Percentiles rank a stretch among this genome's conserved stretches.
phyloP scores from a whole-genome alignment of 2,113 vertebrate species.

The Oxyura jamaicensis region DNA sequence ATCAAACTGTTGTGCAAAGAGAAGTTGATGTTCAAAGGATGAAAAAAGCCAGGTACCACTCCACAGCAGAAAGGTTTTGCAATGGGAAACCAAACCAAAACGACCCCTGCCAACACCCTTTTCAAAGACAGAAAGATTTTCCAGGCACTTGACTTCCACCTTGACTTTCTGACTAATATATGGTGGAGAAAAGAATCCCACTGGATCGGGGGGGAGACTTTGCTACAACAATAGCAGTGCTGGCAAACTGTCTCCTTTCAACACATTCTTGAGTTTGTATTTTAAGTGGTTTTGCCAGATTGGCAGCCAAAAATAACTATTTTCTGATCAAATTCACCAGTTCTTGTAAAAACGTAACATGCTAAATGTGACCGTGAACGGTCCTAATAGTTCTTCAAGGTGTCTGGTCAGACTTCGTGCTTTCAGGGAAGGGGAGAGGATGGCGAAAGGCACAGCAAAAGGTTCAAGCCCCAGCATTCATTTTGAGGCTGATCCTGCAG shows the following conservation, averaged over 20 bases:
- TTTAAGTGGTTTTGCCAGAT: conserved; percentile 59
- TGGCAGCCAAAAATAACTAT: conserved; percentile 56
- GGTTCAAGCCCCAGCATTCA: rapidly evolving
- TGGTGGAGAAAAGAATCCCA: not conserved
- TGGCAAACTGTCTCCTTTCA: conserved; percentile 46
- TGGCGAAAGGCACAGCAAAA: not conserved
- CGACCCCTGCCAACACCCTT: not conserved
- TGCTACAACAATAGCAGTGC: conserved; percentile 15
- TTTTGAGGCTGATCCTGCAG: not conserved
- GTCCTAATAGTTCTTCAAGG: not conserved
- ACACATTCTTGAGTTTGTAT: conserved; percentile 27
- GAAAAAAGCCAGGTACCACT: not conserved
- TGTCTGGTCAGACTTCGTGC: not conserved
- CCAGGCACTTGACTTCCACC: not conserved
- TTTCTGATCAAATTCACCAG: conserved; percentile 55
- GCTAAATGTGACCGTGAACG: not conserved
- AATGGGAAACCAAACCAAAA: not conserved
- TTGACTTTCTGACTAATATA: not conserved
- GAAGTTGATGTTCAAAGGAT: not conserved
- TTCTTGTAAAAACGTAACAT: conserved; percentile 30
- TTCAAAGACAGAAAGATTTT: not conserved
- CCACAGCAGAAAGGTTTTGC: not conserved
- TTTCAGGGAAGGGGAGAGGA: not conserved
- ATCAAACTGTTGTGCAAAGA: not conserved
- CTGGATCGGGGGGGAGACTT: not conserved